Evolutionary conservation across 2,113 vertebrate genomes (phyloP).

Genomic region (Balaenoptera acutorostrata): DNA sequence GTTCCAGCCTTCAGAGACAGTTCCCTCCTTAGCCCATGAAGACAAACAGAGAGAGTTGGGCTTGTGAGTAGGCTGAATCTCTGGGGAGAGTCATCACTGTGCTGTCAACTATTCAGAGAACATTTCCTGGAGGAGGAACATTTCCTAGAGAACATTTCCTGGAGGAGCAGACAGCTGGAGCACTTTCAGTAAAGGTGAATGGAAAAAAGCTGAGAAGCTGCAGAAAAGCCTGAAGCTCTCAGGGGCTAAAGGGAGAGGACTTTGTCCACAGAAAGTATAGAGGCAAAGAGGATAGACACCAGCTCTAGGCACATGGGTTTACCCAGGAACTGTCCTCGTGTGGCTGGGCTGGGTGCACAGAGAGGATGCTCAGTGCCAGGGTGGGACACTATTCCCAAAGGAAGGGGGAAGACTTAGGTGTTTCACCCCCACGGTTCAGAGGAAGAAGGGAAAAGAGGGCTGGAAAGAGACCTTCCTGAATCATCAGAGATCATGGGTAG

Average conservation of each 20-base stretch:
- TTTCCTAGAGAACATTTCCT: not conserved
- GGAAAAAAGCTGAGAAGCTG: not conserved
- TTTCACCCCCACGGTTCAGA: not conserved
- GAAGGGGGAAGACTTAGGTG: not conserved
- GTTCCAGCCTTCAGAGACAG: not conserved
- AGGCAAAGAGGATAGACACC: not conserved
- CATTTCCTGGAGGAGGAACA: not conserved
- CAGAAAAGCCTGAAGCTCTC: not conserved
- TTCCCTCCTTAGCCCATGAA: not conserved
- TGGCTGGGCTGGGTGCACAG: not conserved
- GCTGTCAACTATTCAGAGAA: not conserved
- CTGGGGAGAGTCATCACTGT: not conserved
- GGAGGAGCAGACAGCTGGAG: not conserved
- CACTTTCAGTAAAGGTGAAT: not conserved
- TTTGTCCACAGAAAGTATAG: not conserved
- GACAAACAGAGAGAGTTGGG: not conserved
- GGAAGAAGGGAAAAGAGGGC: not conserved
- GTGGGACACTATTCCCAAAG: not conserved
- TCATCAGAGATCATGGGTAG: not conserved
- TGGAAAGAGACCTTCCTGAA: not conserved
- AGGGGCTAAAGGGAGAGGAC: not conserved
- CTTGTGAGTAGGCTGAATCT: not conserved
- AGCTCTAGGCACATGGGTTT: accelerated
- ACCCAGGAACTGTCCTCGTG: accelerated
- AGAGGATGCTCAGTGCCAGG: not conserved